Percentiles rank a stretch among this genome's conserved stretches.
phyloP scores from a whole-genome alignment of 2,797 vertebrate genomes.

The Gorsachius magnificus region DNA sequence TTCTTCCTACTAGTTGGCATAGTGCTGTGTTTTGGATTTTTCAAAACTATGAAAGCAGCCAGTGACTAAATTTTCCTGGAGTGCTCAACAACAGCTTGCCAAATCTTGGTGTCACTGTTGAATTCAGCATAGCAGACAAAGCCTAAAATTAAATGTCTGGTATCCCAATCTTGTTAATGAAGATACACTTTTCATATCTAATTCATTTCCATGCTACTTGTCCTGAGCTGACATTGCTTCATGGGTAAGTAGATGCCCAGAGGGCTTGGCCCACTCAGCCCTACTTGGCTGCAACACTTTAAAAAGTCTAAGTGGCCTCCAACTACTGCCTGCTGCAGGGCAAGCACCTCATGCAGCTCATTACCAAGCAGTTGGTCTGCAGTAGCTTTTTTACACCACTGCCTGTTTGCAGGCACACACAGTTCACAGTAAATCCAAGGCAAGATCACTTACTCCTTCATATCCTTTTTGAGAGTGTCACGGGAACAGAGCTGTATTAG shows the following conservation, averaged over 20 bases:
- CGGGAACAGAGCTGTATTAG: not conserved
- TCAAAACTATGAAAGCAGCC: not conserved
- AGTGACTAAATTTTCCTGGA: not conserved
- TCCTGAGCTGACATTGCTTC: not conserved
- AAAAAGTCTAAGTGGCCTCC: not conserved
- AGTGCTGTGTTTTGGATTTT: too few relatives aligned
- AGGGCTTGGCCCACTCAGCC: not conserved
- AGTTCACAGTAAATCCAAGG: not conserved
- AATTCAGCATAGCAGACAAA: not conserved
- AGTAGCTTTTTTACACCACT: not conserved
- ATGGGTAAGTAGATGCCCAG: not conserved
- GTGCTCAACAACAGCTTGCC: not conserved
- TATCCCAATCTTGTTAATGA: not conserved
- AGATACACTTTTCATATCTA: not conserved
- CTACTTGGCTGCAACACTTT: slow-evolving; percentile 5
- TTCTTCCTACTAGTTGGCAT: too few relatives aligned
- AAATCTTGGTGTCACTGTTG: not conserved
- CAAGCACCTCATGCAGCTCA: not conserved
- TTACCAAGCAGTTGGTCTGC: not conserved
- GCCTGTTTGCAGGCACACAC: not conserved
- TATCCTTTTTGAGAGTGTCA: not conserved
- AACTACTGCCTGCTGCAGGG: not conserved
- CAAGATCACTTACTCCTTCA: not conserved
- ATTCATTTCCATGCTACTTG: not conserved
- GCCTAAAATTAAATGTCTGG: not conserved